These are phyloP conservation scores for Eulemur rubriventer DNA, from an alignment of 2,797 vertebrate species.

Conservation along the genomic window DNA sequence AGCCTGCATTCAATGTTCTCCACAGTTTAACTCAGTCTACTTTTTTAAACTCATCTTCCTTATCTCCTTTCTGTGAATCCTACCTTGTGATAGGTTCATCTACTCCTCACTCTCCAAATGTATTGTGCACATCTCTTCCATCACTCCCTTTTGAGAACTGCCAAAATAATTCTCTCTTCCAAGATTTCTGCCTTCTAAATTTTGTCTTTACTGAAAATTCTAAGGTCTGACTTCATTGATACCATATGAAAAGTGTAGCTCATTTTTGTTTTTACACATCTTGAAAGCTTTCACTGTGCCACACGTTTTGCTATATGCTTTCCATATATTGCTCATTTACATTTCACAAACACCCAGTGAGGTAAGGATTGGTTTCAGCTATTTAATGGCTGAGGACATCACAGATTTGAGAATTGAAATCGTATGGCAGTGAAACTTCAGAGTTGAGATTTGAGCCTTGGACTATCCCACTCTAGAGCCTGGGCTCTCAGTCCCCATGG, in stretches of 20 bases:
- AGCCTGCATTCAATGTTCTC: neutral
- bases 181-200: neutral
- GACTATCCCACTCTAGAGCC: neutral
- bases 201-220: neutral
- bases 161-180: constrained; percentile 1
- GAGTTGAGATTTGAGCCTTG: neutral
- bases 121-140: neutral
- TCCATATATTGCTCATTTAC: neutral
- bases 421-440: neutral
- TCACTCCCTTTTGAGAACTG: neutral
- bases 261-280: neutral
- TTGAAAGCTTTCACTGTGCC: neutral
- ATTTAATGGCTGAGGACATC: neutral
- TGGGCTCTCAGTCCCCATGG: neutral
- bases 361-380: neutral
- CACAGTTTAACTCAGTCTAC: neutral
- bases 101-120: neutral
- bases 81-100: neutral
- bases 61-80: neutral
- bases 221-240: neutral
- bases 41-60: neutral
- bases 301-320: neutral
- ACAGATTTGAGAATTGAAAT: neutral
- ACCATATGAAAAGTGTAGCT: neutral
- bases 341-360: neutral